These are phyloP conservation scores for Spilarctia lutea DNA, from an alignment of 2,888 invertebrate genomes.

Conservation along the genomic window DNA sequence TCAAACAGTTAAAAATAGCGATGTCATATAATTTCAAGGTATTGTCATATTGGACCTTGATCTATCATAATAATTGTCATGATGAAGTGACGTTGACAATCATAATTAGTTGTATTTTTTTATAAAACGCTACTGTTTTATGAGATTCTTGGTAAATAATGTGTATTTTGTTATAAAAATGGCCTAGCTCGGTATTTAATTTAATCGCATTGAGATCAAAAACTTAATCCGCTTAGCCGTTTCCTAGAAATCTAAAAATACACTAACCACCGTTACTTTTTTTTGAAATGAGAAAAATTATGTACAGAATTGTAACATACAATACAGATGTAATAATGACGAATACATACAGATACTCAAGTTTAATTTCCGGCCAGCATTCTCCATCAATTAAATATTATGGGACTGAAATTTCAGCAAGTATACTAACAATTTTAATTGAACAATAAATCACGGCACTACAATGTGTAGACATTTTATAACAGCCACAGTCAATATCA, in stretches of 20 bases:
- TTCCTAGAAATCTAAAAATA: background rate
- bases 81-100: background rate
- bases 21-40: background rate
- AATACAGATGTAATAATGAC: too few relatives aligned
- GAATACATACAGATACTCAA: too few relatives aligned
- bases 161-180: background rate
- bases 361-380: background rate
- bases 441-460: background rate
- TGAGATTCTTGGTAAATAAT: background rate
- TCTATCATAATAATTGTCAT: background rate
- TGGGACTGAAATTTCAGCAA: background rate
- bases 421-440: background rate
- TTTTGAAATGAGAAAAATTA: too few relatives aligned
- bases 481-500: background rate
- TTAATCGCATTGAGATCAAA: background rate
- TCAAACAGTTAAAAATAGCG: background rate
- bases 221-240: background rate
- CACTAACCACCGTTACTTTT: background rate
- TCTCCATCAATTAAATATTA: background rate
- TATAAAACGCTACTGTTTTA: background rate
- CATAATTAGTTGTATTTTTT: background rate
- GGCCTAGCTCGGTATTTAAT: background rate
- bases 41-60: background rate
- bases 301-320: background rate
- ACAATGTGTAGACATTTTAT: slow-evolving; percentile 3